Evolutionary conservation across 2,113 vertebrate species (phyloP).

Genomic region (Symphodus melops): DNA sequence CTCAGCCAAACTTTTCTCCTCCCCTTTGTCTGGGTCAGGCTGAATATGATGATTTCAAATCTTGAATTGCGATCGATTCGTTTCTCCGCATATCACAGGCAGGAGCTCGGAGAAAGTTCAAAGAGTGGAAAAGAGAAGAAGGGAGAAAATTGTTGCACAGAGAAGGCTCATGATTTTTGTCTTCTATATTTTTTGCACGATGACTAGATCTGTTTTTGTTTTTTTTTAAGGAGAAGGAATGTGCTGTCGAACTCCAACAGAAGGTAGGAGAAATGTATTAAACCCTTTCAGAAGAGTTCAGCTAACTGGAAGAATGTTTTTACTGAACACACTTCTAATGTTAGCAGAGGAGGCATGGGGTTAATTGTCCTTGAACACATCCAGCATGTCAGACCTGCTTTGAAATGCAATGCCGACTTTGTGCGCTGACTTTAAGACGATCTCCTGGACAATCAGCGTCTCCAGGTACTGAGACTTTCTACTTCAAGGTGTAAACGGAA

Average conservation of each 20-base stretch:
- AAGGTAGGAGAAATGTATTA: not conserved
- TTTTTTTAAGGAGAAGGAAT: not conserved
- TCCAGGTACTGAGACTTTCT: not conserved
- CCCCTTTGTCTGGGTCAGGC: constrained; percentile 3
- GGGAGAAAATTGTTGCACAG: not conserved
- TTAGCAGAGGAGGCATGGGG: not conserved
- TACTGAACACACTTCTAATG: not conserved
- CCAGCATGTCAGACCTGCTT: constrained; percentile 1
- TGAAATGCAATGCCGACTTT: too few species aligned
- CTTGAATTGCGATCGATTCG: not conserved
- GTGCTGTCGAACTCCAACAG: constrained; percentile 27
- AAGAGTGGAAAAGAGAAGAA: not conserved
- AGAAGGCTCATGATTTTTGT: not conserved
- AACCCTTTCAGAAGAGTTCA: not conserved
- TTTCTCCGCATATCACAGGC: not conserved
- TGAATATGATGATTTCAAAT: not conserved
- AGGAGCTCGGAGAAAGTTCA: not conserved
- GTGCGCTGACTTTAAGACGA: not conserved
- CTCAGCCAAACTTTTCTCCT: not conserved
- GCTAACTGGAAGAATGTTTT: not conserved
- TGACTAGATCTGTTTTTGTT: not conserved
- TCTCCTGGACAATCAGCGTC: not conserved
- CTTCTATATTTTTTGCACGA: constrained; percentile 13
- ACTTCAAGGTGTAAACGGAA: constrained; percentile 6
- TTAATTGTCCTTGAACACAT: constrained; percentile 58